phyloP scores from a whole-genome alignment of 1,140 invertebrate species.

The Lasaia peninsularis region DNA sequence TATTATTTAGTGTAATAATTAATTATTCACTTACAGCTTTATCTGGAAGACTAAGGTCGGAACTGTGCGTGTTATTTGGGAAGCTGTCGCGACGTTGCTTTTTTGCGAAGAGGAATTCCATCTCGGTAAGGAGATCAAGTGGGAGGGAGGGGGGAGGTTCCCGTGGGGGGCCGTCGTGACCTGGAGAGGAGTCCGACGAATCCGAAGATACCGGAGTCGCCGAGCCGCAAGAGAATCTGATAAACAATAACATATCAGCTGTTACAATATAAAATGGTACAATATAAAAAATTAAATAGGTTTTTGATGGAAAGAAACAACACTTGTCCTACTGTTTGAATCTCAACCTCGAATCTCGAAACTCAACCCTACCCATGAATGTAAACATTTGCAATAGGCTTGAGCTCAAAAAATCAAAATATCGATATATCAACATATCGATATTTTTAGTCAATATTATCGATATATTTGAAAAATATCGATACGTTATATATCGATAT shows the following conservation, averaged over 20 bases:
- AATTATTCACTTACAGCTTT: slow-evolving; percentile 47
- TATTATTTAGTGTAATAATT: neutral
- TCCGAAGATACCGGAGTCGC: slow-evolving; percentile 62
- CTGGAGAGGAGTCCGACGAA: slow-evolving; percentile 52
- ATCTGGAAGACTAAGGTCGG: slow-evolving; percentile 46
- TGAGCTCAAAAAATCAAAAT: no score
- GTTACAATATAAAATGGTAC: no score
- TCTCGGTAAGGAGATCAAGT: slow-evolving; percentile 58
- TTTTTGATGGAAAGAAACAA: no score
- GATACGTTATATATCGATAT: no score
- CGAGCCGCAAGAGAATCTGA: slow-evolving; percentile 61
- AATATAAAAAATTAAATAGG: no score
- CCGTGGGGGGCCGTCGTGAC: slow-evolving; percentile 33
- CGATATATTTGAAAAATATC: no score
- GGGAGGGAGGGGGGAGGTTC: slow-evolving; percentile 44
- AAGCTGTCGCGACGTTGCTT: slow-evolving; percentile 50
- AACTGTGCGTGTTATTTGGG: slow-evolving; percentile 43
- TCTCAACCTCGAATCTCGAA: no score
- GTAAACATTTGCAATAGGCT: no score
- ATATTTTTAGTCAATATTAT: no score
- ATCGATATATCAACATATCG: no score
- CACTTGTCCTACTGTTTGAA: no score
- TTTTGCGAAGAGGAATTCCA: slow-evolving; percentile 52
- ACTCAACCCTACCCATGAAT: no score
- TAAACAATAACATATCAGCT: neutral